Percentiles rank a stretch among this genome's conserved stretches.
Evolutionary conservation across 2,113 vertebrate genomes (phyloP).

Genomic region (Egretta garzetta): DNA sequence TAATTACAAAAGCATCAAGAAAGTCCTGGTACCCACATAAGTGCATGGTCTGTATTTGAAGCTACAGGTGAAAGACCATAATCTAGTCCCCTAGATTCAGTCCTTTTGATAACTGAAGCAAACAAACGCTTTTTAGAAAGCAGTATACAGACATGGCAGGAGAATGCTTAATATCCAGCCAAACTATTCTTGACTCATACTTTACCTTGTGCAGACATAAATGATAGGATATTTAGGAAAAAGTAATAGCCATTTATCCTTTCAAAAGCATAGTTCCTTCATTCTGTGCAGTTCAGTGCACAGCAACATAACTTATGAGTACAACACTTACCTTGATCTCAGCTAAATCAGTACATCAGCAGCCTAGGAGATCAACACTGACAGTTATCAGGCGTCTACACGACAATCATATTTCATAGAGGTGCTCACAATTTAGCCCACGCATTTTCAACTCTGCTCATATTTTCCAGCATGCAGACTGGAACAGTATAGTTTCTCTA

Average conservation of each 20-base stretch:
- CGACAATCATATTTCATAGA: constrained; percentile 25
- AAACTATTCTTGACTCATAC: not conserved
- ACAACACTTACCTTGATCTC: constrained; percentile 6
- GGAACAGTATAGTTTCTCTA: not conserved
- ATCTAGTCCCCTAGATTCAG: not conserved
- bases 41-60: not conserved
- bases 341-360: constrained; percentile 16
- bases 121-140: not conserved
- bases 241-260: constrained; percentile 39
- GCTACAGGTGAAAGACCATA: not conserved
- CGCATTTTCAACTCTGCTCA: not conserved
- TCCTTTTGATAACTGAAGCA: not conserved
- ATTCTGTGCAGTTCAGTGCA: constrained; percentile 15
- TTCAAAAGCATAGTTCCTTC: constrained; percentile 9
- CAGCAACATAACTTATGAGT: not conserved
- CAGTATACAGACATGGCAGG: not conserved
- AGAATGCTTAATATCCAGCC: not conserved
- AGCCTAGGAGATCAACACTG: not conserved
- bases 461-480: not conserved
- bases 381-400: not conserved
- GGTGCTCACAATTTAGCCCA: constrained; percentile 6
- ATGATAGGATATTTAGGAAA: not conserved
- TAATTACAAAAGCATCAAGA: not conserved
- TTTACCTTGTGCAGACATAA: constrained; percentile 2
- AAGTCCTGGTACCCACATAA: not conserved